These are phyloP conservation scores for Catharus bicknelli DNA, from an alignment of 2,113 vertebrate genomes.

Conservation along the genomic window DNA sequence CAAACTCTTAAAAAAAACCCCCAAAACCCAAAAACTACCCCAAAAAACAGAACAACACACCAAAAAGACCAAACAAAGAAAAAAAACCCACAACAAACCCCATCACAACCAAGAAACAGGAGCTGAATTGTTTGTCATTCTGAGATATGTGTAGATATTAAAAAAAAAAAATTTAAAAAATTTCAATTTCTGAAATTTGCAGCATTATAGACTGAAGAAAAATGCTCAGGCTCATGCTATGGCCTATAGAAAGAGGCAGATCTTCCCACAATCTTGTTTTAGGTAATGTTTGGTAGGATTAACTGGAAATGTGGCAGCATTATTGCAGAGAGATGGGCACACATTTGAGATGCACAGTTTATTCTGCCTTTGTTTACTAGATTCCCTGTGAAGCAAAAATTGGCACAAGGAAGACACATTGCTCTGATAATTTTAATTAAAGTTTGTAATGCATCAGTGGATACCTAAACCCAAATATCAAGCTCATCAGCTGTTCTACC, in stretches of 20 bases:
- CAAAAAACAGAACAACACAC: too few species aligned
- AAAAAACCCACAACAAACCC: not conserved
- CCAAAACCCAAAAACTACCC: not conserved
- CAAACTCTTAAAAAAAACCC: not conserved
- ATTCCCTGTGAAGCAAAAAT: conserved; percentile 52
- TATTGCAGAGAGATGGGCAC: not conserved
- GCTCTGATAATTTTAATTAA: conserved; percentile 72
- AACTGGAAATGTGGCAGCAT: not conserved
- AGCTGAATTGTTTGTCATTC: not conserved
- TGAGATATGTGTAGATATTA: not conserved
- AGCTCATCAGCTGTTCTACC: conserved; percentile 1
- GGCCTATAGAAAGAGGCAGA: not conserved
- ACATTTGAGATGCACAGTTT: conserved; percentile 32
- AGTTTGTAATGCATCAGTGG: conserved; percentile 41
- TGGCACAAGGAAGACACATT: conserved; percentile 46
- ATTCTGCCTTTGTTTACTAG: conserved; percentile 45
- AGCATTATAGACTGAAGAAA: not conserved
- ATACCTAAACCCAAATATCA: conserved; percentile 25
- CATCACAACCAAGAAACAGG: not conserved
- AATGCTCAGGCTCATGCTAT: not conserved
- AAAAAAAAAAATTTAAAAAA: too few species aligned
- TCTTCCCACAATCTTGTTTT: not conserved
- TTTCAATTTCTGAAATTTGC: not conserved
- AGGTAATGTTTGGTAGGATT: not conserved
- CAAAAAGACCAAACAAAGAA: not conserved